Evolutionary conservation across 64 coral and sea anemone species (phyloP).

Genomic region (Acropora tenuis): DNA sequence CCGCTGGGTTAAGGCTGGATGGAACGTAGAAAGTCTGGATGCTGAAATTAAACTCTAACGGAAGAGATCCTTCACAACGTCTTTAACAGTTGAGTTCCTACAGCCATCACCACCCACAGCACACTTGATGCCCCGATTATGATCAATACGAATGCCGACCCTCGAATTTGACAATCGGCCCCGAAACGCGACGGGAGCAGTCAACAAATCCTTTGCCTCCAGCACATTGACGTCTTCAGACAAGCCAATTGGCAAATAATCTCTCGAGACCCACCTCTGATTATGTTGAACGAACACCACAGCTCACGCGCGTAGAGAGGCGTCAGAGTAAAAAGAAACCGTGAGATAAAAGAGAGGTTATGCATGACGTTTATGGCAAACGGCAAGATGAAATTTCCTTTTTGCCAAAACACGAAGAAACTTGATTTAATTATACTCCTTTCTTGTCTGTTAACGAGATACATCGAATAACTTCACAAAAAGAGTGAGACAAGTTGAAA

Average conservation of each 20-base stretch:
- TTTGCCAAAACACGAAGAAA: too few relatives aligned
- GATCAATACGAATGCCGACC: slow-evolving; percentile 28
- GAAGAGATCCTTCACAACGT: slow-evolving; percentile 42
- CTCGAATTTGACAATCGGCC: slow-evolving; percentile 13
- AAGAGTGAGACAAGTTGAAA: too few relatives aligned
- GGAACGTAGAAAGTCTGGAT: slow-evolving; percentile 48
- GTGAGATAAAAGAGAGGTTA: neutral
- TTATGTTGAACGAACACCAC: neutral
- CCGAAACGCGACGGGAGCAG: slow-evolving; percentile 11
- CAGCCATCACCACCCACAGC: slow-evolving; percentile 42
- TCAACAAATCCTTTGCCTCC: too few relatives aligned
- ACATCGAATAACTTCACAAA: too few relatives aligned
- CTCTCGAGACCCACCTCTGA: neutral
- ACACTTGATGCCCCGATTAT: neutral
- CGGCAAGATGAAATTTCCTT: too few relatives aligned
- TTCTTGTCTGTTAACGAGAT: too few relatives aligned
- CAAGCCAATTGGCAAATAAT: slow-evolving; percentile 28
- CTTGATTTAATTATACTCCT: too few relatives aligned
- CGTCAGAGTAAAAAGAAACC: slow-evolving; percentile 37
- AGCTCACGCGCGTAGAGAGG: slow-evolving; percentile 44
- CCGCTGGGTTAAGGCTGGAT: slow-evolving; percentile 35
- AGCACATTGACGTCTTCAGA: too few relatives aligned
- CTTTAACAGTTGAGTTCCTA: slow-evolving; percentile 25
- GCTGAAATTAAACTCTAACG: slow-evolving; percentile 28
- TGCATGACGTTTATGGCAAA: too few relatives aligned